phyloP scores from a whole-genome alignment of 2,888 invertebrate genomes.

The Endotricha flammealis region DNA sequence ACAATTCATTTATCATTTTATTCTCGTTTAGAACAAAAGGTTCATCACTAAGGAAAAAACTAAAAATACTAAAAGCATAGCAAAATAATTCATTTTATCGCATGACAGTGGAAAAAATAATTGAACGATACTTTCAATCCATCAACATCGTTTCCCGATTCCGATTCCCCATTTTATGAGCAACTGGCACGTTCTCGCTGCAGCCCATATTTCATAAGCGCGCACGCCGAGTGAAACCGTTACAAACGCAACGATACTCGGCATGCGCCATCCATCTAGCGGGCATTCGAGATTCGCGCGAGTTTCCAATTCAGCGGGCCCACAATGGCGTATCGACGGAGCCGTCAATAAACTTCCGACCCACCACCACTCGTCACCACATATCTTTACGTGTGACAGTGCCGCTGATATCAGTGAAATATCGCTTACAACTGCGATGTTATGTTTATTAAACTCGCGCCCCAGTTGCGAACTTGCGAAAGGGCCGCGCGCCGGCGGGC shows the following conservation, averaged over 20 bases:
- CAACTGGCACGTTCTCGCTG: no score
- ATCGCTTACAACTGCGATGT: conserved; percentile 7
- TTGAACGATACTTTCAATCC: no score
- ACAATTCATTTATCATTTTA: no score
- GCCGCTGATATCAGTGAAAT: conserved; percentile 1
- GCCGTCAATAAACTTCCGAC: conserved; percentile 19
- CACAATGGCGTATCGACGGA: conserved; percentile 14
- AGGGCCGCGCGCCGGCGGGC: conserved; percentile 22
- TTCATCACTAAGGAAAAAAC: no score
- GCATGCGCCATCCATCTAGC: conserved; percentile 4
- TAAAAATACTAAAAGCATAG: no score
- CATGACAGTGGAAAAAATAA: no score
- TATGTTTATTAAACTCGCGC: conserved; percentile 10
- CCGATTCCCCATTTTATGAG: no score
- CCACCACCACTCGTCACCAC: conserved; percentile 17
- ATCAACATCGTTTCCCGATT: no score
- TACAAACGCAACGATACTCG: neutral
- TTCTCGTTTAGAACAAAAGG: no score
- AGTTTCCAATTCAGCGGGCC: neutral
- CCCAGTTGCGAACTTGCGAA: conserved; percentile 19
- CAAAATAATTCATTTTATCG: no score
- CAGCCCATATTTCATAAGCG: no score
- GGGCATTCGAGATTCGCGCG: neutral
- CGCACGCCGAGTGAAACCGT: neutral
- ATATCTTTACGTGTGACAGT: conserved; percentile 16